Base-by-base conservation (phyloP, 2,797 vertebrate species). In the Lophotriccus pileatus region DNA sequence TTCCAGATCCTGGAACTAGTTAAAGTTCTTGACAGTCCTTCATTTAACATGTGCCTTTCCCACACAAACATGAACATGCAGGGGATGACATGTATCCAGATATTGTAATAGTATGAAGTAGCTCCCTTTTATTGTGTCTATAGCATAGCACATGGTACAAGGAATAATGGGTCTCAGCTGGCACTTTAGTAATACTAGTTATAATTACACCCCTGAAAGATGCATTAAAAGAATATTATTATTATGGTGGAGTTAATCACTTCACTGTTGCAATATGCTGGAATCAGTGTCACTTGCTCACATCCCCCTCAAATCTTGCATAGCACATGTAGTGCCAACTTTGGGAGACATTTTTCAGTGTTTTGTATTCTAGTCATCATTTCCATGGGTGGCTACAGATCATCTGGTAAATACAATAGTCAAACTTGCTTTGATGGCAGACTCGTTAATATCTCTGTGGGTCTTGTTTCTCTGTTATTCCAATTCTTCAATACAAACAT, bases 171-270 rank as follows among this genome's bases (percentile, higher is more conserved):
- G 62, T 67, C 91, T 94, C 94, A 96, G 92, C 91, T 94, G 92
- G 91, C 44, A 86, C 62, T 92, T 87, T 39, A 89, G 55, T 88
- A 91, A 74, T 81, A 43, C 77, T 53, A 84, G 67, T 94, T 93
- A 90, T 94, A 95, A 96, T 93, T 95, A 80, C 56, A 95, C 17
- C 59, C 83, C 52, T 3, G 13, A 89, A 96, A 88, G 84, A 94
- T 67, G 55, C 69, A 82, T 93, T 89, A 94, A 89, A 81, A 89
- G 17, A 93, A 49, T 73, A 59, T 92, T 92, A 82, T 91, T 89
- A 78, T 93, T 89, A 69, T 84, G 59, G 41, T 43, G 55, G 67
- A 93, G 69, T 93, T 92, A 96, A 96, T 91, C 66, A 86, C 69
- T 87, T 92, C 2, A 7, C 39, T 69, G 58, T n/a, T 85, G 30